Conservation (phyloP, 1,140 invertebrate species). For the Belonocnema kinseyi region DNA sequence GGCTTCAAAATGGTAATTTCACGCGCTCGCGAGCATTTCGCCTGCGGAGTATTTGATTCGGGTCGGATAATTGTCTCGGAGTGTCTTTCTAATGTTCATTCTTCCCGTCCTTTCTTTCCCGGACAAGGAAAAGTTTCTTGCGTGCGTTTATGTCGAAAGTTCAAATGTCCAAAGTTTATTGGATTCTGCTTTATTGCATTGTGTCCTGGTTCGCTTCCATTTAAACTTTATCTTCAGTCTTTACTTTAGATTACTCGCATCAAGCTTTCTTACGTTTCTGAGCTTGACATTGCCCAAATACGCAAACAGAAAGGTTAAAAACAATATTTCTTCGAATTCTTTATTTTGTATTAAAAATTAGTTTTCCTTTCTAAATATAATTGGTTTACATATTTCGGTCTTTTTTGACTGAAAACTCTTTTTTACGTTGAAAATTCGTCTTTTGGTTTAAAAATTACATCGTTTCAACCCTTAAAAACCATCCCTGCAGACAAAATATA, state of each 20-base stretch:
- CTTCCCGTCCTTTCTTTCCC: neutral
- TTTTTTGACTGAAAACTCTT: no score
- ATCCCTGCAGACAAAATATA: no score
- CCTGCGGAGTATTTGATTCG: conserved; percentile 59
- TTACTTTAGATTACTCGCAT: conserved; percentile 14
- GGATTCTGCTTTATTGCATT: conserved; percentile 15
- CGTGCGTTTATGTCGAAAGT: conserved; percentile 25
- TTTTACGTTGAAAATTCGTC: no score
- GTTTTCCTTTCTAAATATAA: no score
- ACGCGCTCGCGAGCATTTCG: conserved; percentile 57
- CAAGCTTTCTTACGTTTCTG: neutral
- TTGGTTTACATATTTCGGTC: no score
- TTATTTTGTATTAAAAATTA: no score
- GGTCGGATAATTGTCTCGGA: conserved; percentile 47
- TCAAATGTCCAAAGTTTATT: conserved; percentile 17
- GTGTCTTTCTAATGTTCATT: conserved; percentile 29
- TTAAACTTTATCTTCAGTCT: conserved; percentile 19
- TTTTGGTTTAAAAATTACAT: no score
- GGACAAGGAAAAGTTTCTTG: neutral
- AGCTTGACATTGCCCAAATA: neutral
- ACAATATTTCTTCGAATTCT: no score
- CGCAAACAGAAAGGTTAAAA: no score
- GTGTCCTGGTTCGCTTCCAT: neutral
- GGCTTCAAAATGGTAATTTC: conserved; percentile 61
- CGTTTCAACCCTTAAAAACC: no score